A percentile compares a stretch with the other conserved stretches of the same genome.
These are phyloP conservation scores for Polietes domitor DNA, from an alignment of 2,888 invertebrate species.

Conservation along the genomic window DNA sequence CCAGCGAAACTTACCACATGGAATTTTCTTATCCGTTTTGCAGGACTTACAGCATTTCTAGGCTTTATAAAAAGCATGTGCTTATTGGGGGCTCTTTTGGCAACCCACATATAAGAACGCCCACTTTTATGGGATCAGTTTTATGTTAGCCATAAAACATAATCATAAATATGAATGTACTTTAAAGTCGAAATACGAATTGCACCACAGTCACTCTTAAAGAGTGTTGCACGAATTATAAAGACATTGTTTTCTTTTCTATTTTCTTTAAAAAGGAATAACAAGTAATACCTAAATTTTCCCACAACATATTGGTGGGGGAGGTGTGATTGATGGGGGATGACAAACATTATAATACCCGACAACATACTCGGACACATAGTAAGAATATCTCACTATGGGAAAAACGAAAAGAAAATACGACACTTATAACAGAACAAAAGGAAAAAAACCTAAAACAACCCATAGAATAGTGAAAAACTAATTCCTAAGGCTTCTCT, in stretches of 20 bases:
- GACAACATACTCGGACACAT: not conserved
- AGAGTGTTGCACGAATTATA: not conserved
- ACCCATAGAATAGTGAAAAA: constrained; percentile 66
- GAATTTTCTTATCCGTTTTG: too few relatives aligned
- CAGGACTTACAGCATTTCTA: too few relatives aligned
- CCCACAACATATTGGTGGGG: not conserved
- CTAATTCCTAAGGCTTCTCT: constrained; percentile 77
- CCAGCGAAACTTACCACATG: too few relatives aligned
- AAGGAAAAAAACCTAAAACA: constrained; percentile 47
- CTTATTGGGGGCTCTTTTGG: too few relatives aligned
- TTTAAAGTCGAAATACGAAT: too few relatives aligned
- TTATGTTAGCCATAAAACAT: too few relatives aligned
- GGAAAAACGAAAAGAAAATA: constrained; percentile 14
- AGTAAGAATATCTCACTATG: too few relatives aligned
- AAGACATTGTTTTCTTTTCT: not conserved
- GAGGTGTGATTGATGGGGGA: not conserved
- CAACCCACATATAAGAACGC: too few relatives aligned
- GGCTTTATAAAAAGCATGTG: too few relatives aligned
- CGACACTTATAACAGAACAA: constrained; percentile 44
- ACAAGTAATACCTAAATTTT: not conserved
- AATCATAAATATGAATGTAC: too few relatives aligned
- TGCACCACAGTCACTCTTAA: not conserved
- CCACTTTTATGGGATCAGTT: too few relatives aligned
- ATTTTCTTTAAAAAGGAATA: constrained; percentile 1
- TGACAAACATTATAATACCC: constrained; percentile 29